Base-by-base conservation (phyloP, 1,140 invertebrate genomes). In the Neelides sp. region DNA sequence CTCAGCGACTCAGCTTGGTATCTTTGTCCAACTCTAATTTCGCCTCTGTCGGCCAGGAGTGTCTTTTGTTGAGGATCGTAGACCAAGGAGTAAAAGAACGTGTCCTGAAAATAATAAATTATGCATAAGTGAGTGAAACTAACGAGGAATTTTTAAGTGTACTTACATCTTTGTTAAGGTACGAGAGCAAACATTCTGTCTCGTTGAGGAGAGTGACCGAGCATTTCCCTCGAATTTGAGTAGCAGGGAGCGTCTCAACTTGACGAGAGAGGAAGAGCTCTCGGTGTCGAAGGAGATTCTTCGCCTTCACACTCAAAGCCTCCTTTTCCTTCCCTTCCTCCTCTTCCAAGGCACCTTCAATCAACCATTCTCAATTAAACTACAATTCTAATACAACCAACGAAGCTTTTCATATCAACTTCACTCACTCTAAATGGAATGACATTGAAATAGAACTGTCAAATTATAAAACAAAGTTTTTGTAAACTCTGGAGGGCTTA, bases 41-140 rank as follows among this genome's bases (percentile, higher is more conserved):
- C 90, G 65, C 92, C 92, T 76, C 95, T 94, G 72, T 99, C 96
- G 61, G 94, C 94, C 64, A 98, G 77, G 64, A 99, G 76, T 63
- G 95, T 98, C 73, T 95, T 96, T 73, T 97, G 91, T 69, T 87
- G 80, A 54, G 94, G 94, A 76, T 99, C 96, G 72, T 96, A 99
- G 55, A 99, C 95, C 68, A 98, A 76, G 67, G 94, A 97, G 73
- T 98, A 98, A 71, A 97, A 98, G 78, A 98, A 99, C 66, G 87
- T 85, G 71, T 98, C 93, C 77, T 89, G 71, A 26, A 69, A 64
- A 60, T 50, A 59, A 64, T 72, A 71, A 65, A 65, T 64, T 24
- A 15, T 27, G 34, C 19, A 23, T 26, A 42, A 26, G 24, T 26
- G 12, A 42, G 15, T 15, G n/a, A 12, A 5, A 13, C 5, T 32